phyloP scores from a whole-genome alignment of 1,140 invertebrate genomes.

The Papilio polytes region DNA sequence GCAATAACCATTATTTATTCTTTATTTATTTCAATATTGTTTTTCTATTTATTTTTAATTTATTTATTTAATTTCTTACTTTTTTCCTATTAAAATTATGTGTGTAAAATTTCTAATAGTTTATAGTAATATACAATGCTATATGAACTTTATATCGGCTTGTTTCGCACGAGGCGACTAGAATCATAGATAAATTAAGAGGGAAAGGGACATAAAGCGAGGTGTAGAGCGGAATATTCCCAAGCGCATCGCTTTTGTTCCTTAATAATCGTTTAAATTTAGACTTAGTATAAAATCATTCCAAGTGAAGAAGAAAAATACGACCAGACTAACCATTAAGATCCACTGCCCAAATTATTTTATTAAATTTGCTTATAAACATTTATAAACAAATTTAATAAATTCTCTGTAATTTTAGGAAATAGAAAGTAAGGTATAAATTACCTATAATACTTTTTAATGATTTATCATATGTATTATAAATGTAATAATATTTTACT shows the following conservation, averaged over 20 bases:
- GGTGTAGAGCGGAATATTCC: too few species aligned
- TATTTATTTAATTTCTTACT: neutral
- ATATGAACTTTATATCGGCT: neutral
- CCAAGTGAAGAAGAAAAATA: neutral
- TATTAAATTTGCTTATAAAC: neutral
- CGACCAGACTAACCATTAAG: conserved; percentile 2
- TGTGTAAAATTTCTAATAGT: neutral
- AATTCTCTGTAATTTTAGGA: conserved; percentile 23
- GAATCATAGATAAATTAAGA: too few species aligned
- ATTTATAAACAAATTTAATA: conserved; percentile 6
- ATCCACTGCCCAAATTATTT: neutral
- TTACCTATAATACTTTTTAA: neutral
- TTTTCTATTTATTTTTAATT: neutral
- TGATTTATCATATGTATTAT: too few species aligned
- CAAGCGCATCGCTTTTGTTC: neutral
- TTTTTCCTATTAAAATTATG: neutral
- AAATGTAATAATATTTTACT: neutral
- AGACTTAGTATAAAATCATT: neutral
- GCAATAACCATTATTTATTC: neutral
- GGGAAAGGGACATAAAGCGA: too few species aligned
- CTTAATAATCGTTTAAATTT: neutral
- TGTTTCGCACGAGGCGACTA: neutral
- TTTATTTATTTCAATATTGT: neutral
- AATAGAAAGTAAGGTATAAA: neutral
- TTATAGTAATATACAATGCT: neutral